Conservation (phyloP, 2,888 invertebrate species). For the Seira sanloemensis region DNA sequence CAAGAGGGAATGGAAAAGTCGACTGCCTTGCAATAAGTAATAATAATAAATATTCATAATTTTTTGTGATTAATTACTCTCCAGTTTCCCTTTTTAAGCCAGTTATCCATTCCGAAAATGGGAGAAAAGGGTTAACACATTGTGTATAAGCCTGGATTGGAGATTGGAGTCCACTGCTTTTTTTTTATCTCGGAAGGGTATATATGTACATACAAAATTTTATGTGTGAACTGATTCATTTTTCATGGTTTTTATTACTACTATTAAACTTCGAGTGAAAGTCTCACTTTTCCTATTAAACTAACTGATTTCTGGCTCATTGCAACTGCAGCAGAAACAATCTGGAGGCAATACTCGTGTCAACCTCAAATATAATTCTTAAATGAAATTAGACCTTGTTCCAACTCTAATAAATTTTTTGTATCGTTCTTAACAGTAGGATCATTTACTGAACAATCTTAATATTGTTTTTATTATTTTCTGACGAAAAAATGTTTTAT, state of each 20-base stretch:
- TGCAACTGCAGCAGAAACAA: not conserved
- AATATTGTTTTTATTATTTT: not conserved
- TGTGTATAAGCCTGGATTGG: too few relatives aligned
- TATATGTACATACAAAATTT: conserved; percentile 12
- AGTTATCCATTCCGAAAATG: too few relatives aligned
- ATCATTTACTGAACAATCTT: not conserved
- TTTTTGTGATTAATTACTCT: conserved; percentile 40
- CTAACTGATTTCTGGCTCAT: not conserved
- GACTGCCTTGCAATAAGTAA: not conserved
- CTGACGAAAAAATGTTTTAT: conserved; percentile 34
- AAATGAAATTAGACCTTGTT: not conserved
- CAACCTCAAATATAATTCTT: conserved; percentile 22
- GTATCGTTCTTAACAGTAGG: not conserved
- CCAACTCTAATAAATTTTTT: too few relatives aligned
- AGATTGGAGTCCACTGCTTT: too few relatives aligned
- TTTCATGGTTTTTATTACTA: conserved; percentile 22
- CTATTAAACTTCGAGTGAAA: conserved; percentile 50
- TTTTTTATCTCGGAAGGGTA: too few relatives aligned
- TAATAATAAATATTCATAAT: conserved; percentile 46
- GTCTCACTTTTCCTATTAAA: conserved; percentile 48
- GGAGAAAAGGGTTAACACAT: too few relatives aligned
- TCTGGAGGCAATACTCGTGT: conserved; percentile 23
- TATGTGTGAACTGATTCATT: conserved; percentile 45
- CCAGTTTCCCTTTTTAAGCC: too few relatives aligned
- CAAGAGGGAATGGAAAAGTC: not conserved